These are phyloP conservation scores for Stenodera caucasica DNA, from an alignment of 2,888 invertebrate species.

Conservation along the genomic window DNA sequence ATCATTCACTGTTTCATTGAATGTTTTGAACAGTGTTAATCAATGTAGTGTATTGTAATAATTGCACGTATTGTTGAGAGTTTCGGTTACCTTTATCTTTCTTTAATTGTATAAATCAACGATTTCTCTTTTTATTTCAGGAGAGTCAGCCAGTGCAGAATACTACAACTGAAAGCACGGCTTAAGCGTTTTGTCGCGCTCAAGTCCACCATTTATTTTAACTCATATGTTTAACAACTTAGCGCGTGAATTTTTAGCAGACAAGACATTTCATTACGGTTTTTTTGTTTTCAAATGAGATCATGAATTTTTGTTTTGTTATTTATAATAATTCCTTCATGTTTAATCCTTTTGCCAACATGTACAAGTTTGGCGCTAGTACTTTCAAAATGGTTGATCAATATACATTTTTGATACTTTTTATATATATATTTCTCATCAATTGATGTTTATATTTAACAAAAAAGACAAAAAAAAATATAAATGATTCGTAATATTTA, in stretches of 20 bases:
- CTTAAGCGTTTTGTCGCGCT: conserved; percentile 54
- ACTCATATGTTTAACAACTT: conserved; percentile 55
- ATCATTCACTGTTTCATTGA: not conserved
- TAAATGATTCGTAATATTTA: conserved; percentile 42
- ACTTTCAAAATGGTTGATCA: conserved; percentile 41
- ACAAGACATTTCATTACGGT: conserved; percentile 55
- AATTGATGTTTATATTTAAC: conserved; percentile 43
- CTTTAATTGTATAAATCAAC: conserved; percentile 13
- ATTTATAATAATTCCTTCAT: conserved; percentile 25
- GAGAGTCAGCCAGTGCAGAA: conserved; percentile 64
- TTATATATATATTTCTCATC: conserved; percentile 50
- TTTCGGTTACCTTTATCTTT: conserved; percentile 15
- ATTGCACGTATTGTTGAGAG: conserved; percentile 12
- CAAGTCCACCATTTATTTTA: conserved; percentile 46
- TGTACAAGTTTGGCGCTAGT: conserved; percentile 36
- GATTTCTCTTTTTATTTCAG: conserved; percentile 49
- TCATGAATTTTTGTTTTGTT: conserved; percentile 15
- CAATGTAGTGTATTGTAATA: not conserved
- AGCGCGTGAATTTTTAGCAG: conserved; percentile 57
- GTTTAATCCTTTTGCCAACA: conserved; percentile 23
- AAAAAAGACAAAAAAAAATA: conserved; percentile 27
- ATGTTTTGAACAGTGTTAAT: conserved; percentile 2
- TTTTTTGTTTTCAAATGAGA: not conserved
- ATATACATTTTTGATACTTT: conserved; percentile 53
- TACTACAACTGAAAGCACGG: conserved; percentile 64